Percentiles rank a stretch among this genome's conserved stretches.
Evolutionary conservation across 1,140 invertebrate species (phyloP).

Genomic region (Nixonia krombeini): DNA sequence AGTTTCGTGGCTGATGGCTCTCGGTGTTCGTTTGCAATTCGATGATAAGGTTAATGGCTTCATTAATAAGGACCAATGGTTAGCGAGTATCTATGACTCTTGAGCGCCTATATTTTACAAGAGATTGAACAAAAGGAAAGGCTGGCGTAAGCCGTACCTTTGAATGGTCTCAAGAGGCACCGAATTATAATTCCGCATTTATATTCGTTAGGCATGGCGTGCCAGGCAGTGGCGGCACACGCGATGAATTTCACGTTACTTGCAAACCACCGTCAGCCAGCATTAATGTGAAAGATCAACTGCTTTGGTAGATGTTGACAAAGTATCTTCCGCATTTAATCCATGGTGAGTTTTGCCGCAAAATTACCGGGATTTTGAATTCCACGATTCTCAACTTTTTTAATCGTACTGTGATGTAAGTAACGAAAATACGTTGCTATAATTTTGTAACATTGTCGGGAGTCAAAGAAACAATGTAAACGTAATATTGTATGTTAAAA

Average conservation of each 20-base stretch:
- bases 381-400: too few relatives aligned
- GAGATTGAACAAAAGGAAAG: conserved; percentile 41
- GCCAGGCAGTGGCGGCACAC: conserved; percentile 29
- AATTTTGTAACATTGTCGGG: too few relatives aligned
- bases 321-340: conserved; percentile 20
- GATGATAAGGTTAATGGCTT: conserved; percentile 53
- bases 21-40: conserved; percentile 43
- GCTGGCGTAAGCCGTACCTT: conserved; percentile 39
- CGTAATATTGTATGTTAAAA: too few relatives aligned
- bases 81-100: conserved; percentile 33
- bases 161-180: conserved; percentile 41
- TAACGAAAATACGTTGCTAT: too few relatives aligned
- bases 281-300: conserved; percentile 33
- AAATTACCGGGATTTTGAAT: conserved; percentile 3
- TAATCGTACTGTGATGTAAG: too few relatives aligned
- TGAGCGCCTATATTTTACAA: conserved; percentile 29
- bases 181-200: conserved; percentile 52
- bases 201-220: conserved; percentile 51
- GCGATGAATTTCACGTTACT: conserved; percentile 49
- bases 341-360: not conserved
- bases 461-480: too few relatives aligned
- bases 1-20: not conserved
- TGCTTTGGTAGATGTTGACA: conserved; percentile 22
- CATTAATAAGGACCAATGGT: conserved; percentile 56
- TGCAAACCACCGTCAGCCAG: conserved; percentile 27